These are phyloP conservation scores for Furnarius figulus DNA, from an alignment of 2,113 vertebrate genomes.

Conservation along the genomic window DNA sequence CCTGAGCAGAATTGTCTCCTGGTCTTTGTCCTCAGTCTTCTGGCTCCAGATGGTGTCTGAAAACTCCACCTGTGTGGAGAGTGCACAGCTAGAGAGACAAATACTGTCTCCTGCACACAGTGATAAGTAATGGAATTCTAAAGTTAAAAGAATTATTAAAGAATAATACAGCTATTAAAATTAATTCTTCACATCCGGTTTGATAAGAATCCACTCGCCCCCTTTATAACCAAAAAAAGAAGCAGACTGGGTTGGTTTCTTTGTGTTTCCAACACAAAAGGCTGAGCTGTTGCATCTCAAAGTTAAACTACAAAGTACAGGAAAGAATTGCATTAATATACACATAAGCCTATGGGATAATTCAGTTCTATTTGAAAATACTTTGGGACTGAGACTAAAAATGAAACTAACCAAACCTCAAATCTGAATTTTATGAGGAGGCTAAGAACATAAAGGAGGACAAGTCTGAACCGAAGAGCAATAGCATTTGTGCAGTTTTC, in stretches of 20 bases:
- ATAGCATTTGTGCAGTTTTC: slow-evolving; percentile 9
- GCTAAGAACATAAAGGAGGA: not conserved
- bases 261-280: not conserved
- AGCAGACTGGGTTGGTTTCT: not conserved
- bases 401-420: slow-evolving; percentile 10
- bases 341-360: not conserved
- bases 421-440: slow-evolving; percentile 47
- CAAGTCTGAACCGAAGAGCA: slow-evolving; percentile 17
- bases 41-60: not conserved
- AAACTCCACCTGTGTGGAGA: not conserved
- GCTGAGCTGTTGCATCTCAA: not conserved
- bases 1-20: not conserved
- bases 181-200: not conserved
- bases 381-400: slow-evolving; percentile 10
- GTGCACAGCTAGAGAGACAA: not conserved
- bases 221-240: not conserved
- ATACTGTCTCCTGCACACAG: not conserved
- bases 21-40: not conserved
- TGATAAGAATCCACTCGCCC: not conserved
- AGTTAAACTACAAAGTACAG: not conserved
- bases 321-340: not conserved
- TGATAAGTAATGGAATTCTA: not conserved
- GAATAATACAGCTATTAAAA: not conserved
- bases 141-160: not conserved
- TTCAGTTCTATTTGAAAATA: slow-evolving; percentile 12